These are phyloP conservation scores for Borostomias antarcticus DNA, from an alignment of 2,797 vertebrate genomes.

Conservation along the genomic window DNA sequence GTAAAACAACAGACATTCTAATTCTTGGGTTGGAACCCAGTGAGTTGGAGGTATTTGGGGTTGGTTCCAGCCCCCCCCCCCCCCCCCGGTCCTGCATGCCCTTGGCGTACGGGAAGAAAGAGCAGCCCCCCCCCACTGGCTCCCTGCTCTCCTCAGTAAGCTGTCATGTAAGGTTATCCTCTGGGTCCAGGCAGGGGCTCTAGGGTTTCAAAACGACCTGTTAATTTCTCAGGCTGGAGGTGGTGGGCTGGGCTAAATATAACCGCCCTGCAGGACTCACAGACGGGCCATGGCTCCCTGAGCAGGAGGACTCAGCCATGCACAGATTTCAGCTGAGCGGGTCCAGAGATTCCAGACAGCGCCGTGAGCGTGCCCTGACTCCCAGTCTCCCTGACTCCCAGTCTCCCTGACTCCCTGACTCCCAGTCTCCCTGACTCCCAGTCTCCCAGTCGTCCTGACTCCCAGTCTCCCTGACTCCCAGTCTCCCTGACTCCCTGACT, in stretches of 20 bases:
- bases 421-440: too few relatives aligned
- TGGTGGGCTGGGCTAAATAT: constrained; percentile 71
- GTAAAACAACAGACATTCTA: too few relatives aligned
- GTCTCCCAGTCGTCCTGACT: too few relatives aligned
- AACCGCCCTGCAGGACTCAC: constrained; percentile 60
- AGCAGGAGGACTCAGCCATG: constrained; percentile 36
- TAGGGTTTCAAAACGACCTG: constrained; percentile 78
- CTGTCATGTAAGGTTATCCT: constrained; percentile 79
- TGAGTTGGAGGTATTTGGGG: constrained; percentile 15
- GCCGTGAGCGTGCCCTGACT: not conserved
- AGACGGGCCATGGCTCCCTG: constrained; percentile 40
- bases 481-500: too few relatives aligned
- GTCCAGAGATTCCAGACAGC: constrained; percentile 6
- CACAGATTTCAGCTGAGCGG: constrained; percentile 32
- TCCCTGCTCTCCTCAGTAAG: constrained; percentile 58
- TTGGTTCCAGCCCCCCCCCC: constrained; percentile 25
- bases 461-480: too few relatives aligned
- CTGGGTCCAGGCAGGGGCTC: constrained; percentile 63
- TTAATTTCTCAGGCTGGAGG: constrained; percentile 74
- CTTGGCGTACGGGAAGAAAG: too few relatives aligned
- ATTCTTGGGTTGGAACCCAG: not conserved
- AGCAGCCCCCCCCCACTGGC: not conserved
- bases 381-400: too few relatives aligned
- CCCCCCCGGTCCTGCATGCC: too few relatives aligned
- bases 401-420: too few relatives aligned